Evolutionary conservation across 1,140 invertebrate genomes (phyloP).

Genomic region (Bacillus rossius): DNA sequence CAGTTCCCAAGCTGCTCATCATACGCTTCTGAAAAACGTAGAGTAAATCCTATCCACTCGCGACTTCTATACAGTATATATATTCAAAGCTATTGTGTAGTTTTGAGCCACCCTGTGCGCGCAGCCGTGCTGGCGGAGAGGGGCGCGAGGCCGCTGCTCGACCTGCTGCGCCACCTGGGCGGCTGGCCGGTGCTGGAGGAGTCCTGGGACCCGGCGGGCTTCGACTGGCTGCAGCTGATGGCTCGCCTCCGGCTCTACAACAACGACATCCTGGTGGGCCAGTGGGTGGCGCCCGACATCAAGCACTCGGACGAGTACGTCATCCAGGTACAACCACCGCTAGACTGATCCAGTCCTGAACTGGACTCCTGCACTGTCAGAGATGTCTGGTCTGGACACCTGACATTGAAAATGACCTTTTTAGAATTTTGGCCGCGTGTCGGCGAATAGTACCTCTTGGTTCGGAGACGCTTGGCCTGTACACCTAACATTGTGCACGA

Average conservation of each 20-base stretch:
- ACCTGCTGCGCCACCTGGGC: slow-evolving; percentile 66
- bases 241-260: slow-evolving; percentile 73
- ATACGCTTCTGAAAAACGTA: too few species aligned
- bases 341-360: too few species aligned
- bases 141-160: slow-evolving; percentile 62
- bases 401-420: too few species aligned
- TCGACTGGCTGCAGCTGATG: slow-evolving; percentile 71
- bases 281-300: slow-evolving; percentile 84
- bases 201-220: slow-evolving; percentile 54
- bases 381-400: too few species aligned
- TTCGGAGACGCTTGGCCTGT: too few species aligned
- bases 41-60: too few species aligned
- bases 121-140: slow-evolving; percentile 58
- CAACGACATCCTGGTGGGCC: slow-evolving; percentile 74
- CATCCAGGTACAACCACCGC: slow-evolving; percentile 63
- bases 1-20: too few species aligned
- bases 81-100: too few species aligned
- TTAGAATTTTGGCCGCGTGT: slow-evolving; percentile 15
- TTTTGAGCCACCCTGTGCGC: background rate
- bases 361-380: too few species aligned
- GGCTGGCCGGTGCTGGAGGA: slow-evolving; percentile 76
- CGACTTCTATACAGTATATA: too few species aligned
- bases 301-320: slow-evolving; percentile 83
- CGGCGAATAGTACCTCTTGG: too few species aligned
- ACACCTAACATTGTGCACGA: too few species aligned